Percentiles rank a stretch among this genome's conserved stretches.
These are phyloP conservation scores for Harpagifer antarcticus DNA, from an alignment of 2,797 vertebrate species.

Conservation along the genomic window DNA sequence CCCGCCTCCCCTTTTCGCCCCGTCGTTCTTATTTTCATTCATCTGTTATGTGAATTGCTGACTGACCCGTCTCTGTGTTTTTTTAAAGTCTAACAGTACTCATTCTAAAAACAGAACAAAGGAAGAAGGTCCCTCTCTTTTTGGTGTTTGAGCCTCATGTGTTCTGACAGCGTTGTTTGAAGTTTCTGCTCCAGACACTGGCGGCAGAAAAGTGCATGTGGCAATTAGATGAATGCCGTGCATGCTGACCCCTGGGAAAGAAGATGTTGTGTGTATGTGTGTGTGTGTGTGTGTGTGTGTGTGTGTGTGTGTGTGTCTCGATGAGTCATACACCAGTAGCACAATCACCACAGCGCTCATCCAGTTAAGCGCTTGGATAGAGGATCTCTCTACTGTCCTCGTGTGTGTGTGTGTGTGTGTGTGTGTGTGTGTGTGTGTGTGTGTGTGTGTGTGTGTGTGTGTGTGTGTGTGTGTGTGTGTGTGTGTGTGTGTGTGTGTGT, in stretches of 20 bases:
- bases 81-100: conserved; percentile 54
- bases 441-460: too few species aligned
- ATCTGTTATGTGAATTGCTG: conserved; percentile 73
- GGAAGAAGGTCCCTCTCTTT: conserved; percentile 66
- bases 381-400: too few species aligned
- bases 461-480: too few species aligned
- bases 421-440: too few species aligned
- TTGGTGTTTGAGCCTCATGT: conserved; percentile 72
- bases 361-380: too few species aligned
- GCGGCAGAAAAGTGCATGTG: conserved; percentile 72
- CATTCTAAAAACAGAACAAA: conserved; percentile 83
- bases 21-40: conserved; percentile 68
- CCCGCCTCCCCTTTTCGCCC: conserved; percentile 4
- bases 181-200: conserved; percentile 71
- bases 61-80: conserved; percentile 68
- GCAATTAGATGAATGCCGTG: conserved; percentile 80
- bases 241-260: conserved; percentile 69
- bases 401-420: too few species aligned
- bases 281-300: too few species aligned
- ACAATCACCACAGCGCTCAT: too few species aligned
- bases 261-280: conserved; percentile 30
- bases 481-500: too few species aligned
- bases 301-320: neutral
- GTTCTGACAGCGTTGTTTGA: conserved; percentile 78
- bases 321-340: conserved; percentile 59